phyloP scores from a whole-genome alignment of 1,140 invertebrate species.

The Ceratina japonica region DNA sequence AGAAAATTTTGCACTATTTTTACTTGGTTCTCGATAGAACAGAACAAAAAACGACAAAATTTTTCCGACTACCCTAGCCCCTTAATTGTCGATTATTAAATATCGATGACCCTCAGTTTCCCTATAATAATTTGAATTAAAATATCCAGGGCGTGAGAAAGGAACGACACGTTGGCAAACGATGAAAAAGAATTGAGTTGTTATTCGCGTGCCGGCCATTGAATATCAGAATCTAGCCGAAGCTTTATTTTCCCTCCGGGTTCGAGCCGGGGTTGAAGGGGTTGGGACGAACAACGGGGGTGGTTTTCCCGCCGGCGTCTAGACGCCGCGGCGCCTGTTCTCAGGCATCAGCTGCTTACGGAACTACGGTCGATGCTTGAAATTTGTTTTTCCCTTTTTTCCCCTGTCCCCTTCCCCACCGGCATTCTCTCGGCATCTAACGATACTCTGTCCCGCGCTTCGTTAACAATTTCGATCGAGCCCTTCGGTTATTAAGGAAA shows the following conservation, averaged over 20 bases:
- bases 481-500: conserved; percentile 40
- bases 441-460: conserved; percentile 14
- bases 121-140: too few relatives aligned
- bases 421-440: background rate
- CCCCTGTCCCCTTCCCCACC: too few relatives aligned
- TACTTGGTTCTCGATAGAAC: too few relatives aligned
- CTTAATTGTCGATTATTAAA: too few relatives aligned
- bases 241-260: conserved; percentile 44
- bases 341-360: conserved; percentile 60
- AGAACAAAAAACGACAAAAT: too few relatives aligned
- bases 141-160: background rate
- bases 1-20: too few relatives aligned
- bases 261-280: background rate
- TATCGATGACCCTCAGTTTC: too few relatives aligned
- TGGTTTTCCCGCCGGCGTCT: conserved; percentile 53
- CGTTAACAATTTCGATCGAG: conserved; percentile 44
- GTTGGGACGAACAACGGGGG: conserved; percentile 30
- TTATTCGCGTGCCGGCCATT: conserved; percentile 31
- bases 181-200: conserved; percentile 21
- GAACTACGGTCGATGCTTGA: conserved; percentile 63
- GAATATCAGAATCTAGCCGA: conserved; percentile 50
- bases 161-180: background rate
- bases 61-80: too few relatives aligned
- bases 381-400: conserved; percentile 23
- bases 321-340: conserved; percentile 62